A percentile compares a stretch with the other conserved stretches of the same genome.
These are phyloP conservation scores for Eucidaris tribuloides DNA, from an alignment of 35 echinoderm and acorn worm species.

Conservation along the genomic window DNA sequence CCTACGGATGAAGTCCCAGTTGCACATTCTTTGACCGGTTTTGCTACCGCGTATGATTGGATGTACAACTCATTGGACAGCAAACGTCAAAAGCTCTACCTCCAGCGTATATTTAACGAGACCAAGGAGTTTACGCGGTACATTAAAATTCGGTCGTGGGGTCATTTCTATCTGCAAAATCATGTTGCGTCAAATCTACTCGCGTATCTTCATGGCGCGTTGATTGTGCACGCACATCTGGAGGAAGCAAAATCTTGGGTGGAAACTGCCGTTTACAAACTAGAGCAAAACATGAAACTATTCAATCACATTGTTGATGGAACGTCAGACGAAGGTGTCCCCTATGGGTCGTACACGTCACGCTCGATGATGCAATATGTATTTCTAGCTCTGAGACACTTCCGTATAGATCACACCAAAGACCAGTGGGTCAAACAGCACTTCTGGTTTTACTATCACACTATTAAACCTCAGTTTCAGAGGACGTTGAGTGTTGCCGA, in stretches of 20 bases:
- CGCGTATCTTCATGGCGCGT: slow-evolving; percentile 72
- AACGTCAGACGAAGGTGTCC: slow-evolving; percentile 92
- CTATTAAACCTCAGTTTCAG: slow-evolving; percentile 87
- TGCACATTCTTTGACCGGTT: slow-evolving; percentile 91
- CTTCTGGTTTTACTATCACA: slow-evolving; percentile 93
- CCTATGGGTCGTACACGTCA: slow-evolving; percentile 94
- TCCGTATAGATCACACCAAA: slow-evolving; percentile 81
- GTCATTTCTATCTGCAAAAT: slow-evolving; percentile 88
- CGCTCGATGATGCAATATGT: slow-evolving; percentile 88
- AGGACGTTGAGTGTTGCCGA: slow-evolving; percentile 90
- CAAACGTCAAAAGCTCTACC: slow-evolving; percentile 51
- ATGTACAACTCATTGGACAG: slow-evolving; percentile 63
- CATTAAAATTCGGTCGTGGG: slow-evolving; percentile 70
- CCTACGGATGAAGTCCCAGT: slow-evolving; percentile 95
- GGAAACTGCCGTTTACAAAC: slow-evolving; percentile 30
- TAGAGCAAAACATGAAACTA: slow-evolving; percentile 83
- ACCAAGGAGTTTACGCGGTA: slow-evolving; percentile 74
- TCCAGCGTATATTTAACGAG: slow-evolving; percentile 67
- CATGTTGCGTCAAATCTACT: slow-evolving; percentile 95
- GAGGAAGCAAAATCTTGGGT: slow-evolving; percentile 53
- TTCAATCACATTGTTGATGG: slow-evolving; percentile 97
- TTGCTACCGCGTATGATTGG: slow-evolving; percentile 89
- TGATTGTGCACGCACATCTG: slow-evolving; percentile 57
- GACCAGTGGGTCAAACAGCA: slow-evolving; percentile 86
- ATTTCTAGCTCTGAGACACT: slow-evolving; percentile 87